phyloP scores from a whole-genome alignment of 2,888 invertebrate species.

The Morpho deidamia region DNA sequence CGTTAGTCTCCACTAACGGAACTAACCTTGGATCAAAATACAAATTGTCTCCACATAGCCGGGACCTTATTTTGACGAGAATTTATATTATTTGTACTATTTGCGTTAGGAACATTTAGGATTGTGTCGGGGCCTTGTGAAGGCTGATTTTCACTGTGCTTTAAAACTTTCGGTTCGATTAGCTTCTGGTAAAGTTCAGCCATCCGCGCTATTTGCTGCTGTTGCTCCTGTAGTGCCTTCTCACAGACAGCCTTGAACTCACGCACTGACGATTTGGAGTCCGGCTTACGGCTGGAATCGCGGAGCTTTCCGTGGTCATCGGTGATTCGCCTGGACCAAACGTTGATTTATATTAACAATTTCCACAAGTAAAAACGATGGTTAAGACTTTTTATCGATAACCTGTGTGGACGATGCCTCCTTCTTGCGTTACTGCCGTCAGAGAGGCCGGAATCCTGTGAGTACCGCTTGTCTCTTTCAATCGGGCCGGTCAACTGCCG shows the following conservation, averaged over 20 bases:
- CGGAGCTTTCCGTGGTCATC: constrained; percentile 4
- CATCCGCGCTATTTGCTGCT: constrained; percentile 48
- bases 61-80: not conserved
- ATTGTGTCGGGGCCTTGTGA: not conserved
- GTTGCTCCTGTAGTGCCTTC: constrained; percentile 52
- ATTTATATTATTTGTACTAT: no score
- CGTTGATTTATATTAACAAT: no score
- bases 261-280: constrained; percentile 41
- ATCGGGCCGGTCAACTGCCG: not conserved
- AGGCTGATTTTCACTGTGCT: not conserved
- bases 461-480: constrained; percentile 42
- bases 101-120: not conserved
- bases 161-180: constrained; percentile 28
- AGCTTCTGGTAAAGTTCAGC: constrained; percentile 54
- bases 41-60: no score
- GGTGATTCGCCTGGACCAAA: no score
- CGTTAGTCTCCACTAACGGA: not conserved
- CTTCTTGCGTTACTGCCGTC: constrained; percentile 47
- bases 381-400: no score
- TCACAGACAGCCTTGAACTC: constrained; percentile 50
- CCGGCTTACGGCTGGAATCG: constrained; percentile 16
- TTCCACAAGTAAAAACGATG: no score
- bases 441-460: constrained; percentile 63
- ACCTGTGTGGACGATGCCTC: constrained; percentile 39
- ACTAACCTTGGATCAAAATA: no score